phyloP scores from a whole-genome alignment of 1,140 invertebrate genomes.

The Hesperophylax magnus region DNA sequence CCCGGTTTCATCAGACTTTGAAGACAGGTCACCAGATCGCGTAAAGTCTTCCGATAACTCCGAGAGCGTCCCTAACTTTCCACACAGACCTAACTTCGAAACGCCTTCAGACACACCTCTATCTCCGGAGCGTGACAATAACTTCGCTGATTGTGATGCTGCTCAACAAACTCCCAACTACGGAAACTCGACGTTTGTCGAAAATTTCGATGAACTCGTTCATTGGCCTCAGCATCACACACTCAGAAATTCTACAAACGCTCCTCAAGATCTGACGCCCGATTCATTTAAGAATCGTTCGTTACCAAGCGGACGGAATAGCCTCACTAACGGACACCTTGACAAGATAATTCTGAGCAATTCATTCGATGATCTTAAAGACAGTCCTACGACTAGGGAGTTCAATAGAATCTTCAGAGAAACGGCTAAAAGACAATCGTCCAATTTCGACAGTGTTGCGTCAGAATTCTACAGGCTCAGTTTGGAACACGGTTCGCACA shows the following conservation, averaged over 20 bases:
- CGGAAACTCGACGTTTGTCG: background rate
- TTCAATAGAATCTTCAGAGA: constrained; percentile 48
- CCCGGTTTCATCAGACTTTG: background rate
- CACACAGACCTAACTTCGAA: background rate
- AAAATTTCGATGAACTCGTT: background rate
- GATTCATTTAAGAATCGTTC: constrained; percentile 1
- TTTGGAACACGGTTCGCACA: constrained; percentile 16
- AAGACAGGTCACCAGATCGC: constrained; percentile 21
- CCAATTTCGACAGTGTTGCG: background rate
- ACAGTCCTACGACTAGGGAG: constrained; percentile 48
- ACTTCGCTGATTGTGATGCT: background rate
- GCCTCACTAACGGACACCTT: constrained; percentile 1
- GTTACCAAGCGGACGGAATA: background rate
- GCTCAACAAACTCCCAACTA: background rate
- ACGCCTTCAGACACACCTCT: constrained; percentile 9
- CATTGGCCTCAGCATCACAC: constrained; percentile 13
- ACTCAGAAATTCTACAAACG: background rate
- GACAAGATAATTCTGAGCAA: constrained; percentile 4
- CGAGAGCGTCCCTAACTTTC: background rate
- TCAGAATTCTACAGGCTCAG: constrained; percentile 30
- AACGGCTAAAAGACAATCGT: background rate
- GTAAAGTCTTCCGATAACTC: constrained; percentile 24
- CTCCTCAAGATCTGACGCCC: background rate
- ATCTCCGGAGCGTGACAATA: background rate
- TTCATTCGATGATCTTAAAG: constrained; percentile 37